Evolutionary conservation across 2,888 invertebrate genomes (phyloP), one percentile per base, ranked within the genome.

Genomic region (Leptinotarsa haldemani): DNA sequence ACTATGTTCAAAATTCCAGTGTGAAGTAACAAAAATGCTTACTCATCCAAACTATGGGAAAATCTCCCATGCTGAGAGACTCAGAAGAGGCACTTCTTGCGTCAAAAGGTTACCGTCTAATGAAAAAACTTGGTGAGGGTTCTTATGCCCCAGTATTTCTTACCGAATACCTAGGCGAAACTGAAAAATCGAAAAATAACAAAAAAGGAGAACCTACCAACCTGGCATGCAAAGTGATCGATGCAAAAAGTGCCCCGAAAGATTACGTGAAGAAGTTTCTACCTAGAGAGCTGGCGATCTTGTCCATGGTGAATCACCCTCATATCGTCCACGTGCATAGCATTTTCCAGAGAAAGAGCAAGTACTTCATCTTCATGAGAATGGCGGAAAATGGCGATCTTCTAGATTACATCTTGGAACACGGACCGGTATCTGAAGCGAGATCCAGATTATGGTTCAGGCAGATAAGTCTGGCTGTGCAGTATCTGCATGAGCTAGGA

Each of bases 221-320:
- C 63, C 82, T 93, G 80, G 94, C 94, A 0, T 94, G 94, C 83
- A 96, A 95, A 88, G 92, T 95, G 73, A 89, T 90, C 7, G 93
- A 95, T 85, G 92, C 93, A 1, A 86, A 89, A 13, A 91, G 91
- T 82, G 94, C 94, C 1, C 93, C 94, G 0, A 91, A 91, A 80
- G 94, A 95, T 85, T 95, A 95, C 82, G 91, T 94, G 20, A 90
- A 90, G 48, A 95, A 94, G 85, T 96, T 96, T 87, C 88, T 96
- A 73, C 95, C 95, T 0, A 90, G 96, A 71, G 96, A 96, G 86
- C 88, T 96, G 75, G 93, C 94, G 80, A 92, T 95, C 68, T 88
- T 95, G 71, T 90, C 92, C 58, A 90, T 92, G 79, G 85, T 96
- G 61, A 92, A 93, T 83, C 95, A 96, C 84, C 94, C 94, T 0